Evolutionary conservation across 2,797 vertebrate species (phyloP), one percentile per base, ranked within the genome.

Genomic region (Tarsius wallacei): DNA sequence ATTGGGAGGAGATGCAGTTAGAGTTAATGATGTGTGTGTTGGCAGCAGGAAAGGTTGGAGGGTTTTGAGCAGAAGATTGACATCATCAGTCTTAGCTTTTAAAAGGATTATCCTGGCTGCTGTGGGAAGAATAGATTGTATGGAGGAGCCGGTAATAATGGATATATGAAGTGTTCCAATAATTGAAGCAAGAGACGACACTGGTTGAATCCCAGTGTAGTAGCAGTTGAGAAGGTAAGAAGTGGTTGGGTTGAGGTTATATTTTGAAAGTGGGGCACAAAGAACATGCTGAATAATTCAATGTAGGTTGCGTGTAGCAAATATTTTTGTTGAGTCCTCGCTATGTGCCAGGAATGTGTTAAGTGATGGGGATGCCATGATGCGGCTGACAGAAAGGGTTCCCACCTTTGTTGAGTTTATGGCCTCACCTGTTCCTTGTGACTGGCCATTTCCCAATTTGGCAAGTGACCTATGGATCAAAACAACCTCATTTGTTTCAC

Each of bases 351-450:
- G 11, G 83, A 33, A 28, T n/a, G 22, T 68, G 22, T 31, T 70
- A 71, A 82, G 55, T 1, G 2, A 17, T 0, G 14, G 7, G 3
- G 5, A 53, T 4, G 15, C 24, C 31, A 10, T 7, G n/a, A 59
- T n/a, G 12, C 19, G 14, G 1, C 9, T 15, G 21, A 22, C 8
- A 22, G 47, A 49, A 8, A 16, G 0, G 19, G 28, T 0, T 33
- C n/a, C 14, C 55, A 3, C 26, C 87, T 53, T 16, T 24, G 15
- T 7, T 21, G 11, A 47, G n/a, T 63, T 26, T n/a, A 47, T 0
- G 4, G 53, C 13, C n/a, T 51, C 33, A 10, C 12, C 68, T 33
- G 16, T 5, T 7, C 28, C 64, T 33, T 21, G 4, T 2, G 33
- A 31, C 42, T 9, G 31, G 47, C 10, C 49, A 42, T 31, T 16